Percentiles rank a stretch among this genome's conserved stretches.
These are phyloP conservation scores for Amiota mariae DNA, from an alignment of 2,888 invertebrate species.

Conservation along the genomic window DNA sequence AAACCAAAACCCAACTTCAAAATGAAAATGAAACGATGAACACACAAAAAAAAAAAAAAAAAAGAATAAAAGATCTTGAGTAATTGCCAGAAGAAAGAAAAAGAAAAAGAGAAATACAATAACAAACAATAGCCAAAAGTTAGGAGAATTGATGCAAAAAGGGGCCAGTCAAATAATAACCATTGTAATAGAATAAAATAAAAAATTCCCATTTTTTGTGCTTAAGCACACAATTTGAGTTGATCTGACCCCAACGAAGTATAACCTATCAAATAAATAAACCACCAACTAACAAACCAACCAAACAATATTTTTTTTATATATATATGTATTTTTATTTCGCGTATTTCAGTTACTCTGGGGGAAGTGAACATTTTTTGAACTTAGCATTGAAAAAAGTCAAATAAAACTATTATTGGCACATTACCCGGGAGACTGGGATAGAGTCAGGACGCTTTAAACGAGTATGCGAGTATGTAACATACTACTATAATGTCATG, in stretches of 20 bases:
- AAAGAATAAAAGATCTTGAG: constrained; percentile 54
- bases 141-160: constrained; percentile 24
- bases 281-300: not conserved
- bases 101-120: not conserved
- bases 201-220: constrained; percentile 39
- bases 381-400: constrained; percentile 45
- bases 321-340: not conserved
- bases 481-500: constrained; percentile 20
- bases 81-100: constrained; percentile 54
- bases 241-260: not conserved
- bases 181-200: constrained; percentile 44
- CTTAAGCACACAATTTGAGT: constrained; percentile 7
- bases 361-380: not conserved
- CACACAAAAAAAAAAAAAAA: constrained; percentile 36
- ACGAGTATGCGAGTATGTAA: not conserved
- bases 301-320: too few relatives aligned
- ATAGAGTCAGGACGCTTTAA: too few relatives aligned
- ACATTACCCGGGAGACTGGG: constrained; percentile 41
- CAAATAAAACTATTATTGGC: constrained; percentile 62
- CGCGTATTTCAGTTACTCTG: constrained; percentile 9
- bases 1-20: constrained; percentile 35
- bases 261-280: not conserved
- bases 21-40: not conserved
- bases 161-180: constrained; percentile 28
- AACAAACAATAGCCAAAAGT: constrained; percentile 21